These are phyloP conservation scores for Clavelina lepadiformis DNA, from an alignment of 23 tunicate genomes.

Conservation along the genomic window DNA sequence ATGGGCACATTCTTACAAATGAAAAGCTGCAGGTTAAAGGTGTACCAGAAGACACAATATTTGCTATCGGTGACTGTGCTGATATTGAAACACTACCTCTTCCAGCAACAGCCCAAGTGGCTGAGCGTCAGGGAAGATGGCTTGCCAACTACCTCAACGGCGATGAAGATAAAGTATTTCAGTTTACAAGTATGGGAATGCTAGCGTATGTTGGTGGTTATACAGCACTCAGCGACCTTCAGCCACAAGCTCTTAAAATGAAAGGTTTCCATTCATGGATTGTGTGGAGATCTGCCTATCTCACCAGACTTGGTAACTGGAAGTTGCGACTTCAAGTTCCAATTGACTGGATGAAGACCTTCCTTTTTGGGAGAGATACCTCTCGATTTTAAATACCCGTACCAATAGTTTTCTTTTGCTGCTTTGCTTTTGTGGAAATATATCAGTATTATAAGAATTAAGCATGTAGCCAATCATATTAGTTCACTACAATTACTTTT, in stretches of 20 bases:
- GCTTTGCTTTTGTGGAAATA: too few species aligned
- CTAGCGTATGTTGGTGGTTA: constrained; percentile 91
- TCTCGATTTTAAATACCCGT: constrained; percentile 57
- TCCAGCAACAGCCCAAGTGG: constrained; percentile 90
- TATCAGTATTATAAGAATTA: too few species aligned
- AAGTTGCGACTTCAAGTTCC: constrained; percentile 84
- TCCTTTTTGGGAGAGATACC: constrained; percentile 87
- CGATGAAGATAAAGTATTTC: constrained; percentile 35
- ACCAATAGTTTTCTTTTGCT: too few species aligned
- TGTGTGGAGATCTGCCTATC: constrained; percentile 86
- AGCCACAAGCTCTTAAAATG: constrained; percentile 56
- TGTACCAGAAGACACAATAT: constrained; percentile 41
- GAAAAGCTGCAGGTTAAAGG: constrained; percentile 31
- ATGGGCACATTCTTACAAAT: constrained; percentile 61
- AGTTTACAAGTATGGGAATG: constrained; percentile 79
- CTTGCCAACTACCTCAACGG: constrained; percentile 68
- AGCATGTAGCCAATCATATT: too few species aligned
- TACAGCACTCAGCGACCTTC: constrained; percentile 57
- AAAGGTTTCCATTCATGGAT: constrained; percentile 87
- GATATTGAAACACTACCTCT: constrained; percentile 51
- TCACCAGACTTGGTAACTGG: constrained; percentile 82
- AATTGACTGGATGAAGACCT: constrained; percentile 80
- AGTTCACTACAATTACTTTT: too few species aligned
- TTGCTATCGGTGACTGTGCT: constrained; percentile 82
- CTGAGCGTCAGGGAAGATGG: constrained; percentile 83